Conservation (phyloP, 2,113 vertebrate species). For the Misgurnus anguillicaudatus region DNA sequence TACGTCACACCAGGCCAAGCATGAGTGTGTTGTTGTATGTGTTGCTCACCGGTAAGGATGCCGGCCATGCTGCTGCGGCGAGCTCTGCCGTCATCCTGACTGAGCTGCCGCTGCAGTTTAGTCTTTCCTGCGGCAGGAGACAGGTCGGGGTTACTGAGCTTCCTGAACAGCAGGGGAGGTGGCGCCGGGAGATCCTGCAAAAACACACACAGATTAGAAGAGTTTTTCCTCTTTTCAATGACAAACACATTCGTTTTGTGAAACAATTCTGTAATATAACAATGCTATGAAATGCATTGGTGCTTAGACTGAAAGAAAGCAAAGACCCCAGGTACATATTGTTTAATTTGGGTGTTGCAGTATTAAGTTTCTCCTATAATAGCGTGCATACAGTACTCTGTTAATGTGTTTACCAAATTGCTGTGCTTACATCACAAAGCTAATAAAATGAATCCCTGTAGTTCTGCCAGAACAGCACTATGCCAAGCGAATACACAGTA, state of each 20-base stretch:
- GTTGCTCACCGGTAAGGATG: slow-evolving; percentile 80
- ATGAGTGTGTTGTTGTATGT: neutral
- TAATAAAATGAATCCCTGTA: no score
- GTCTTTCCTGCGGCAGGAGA: slow-evolving; percentile 84
- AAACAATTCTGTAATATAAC: neutral
- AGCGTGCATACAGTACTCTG: no score
- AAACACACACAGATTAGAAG: slow-evolving; percentile 7
- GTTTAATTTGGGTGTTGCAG: no score
- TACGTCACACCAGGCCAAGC: neutral
- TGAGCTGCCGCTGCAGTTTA: slow-evolving; percentile 91
- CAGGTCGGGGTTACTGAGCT: slow-evolving; percentile 95
- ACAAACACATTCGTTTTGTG: neutral
- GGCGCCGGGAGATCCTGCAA: slow-evolving; percentile 81
- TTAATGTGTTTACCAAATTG: no score
- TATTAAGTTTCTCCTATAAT: no score
- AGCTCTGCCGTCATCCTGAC: slow-evolving; percentile 89
- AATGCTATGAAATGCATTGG: neutral
- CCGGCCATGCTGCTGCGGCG: slow-evolving; percentile 86
- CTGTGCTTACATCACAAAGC: no score
- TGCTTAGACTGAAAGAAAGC: no score
- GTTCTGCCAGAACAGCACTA: no score
- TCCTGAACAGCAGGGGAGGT: slow-evolving; percentile 86
- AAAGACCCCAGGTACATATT: no score
- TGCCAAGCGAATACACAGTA: no score
- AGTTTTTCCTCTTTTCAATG: neutral